Conservation (phyloP, 2,113 vertebrate species). For the Neogobius melanostomus region DNA sequence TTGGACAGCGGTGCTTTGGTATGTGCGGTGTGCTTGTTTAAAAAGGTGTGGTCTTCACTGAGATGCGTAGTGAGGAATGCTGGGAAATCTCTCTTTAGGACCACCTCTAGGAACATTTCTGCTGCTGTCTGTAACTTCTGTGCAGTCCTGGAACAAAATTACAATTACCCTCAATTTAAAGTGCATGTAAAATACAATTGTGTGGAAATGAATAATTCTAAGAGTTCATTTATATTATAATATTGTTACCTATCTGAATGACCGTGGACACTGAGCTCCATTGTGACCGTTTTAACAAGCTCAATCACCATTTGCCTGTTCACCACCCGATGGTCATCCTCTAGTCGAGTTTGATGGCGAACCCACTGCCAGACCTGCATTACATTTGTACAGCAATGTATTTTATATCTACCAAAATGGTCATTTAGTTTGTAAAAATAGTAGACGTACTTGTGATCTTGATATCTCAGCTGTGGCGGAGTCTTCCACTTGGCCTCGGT, state of each 20-base stretch:
- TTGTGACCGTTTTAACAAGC: conserved; percentile 45
- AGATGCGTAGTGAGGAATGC: conserved; percentile 78
- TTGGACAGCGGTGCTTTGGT: conserved; percentile 27
- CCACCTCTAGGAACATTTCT: conserved; percentile 72
- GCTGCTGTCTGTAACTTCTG: conserved; percentile 51
- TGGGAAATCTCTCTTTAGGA: conserved; percentile 73
- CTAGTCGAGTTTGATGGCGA: conserved; percentile 67
- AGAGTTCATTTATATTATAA: no score
- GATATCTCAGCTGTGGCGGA: conserved; percentile 82
- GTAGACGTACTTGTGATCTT: conserved; percentile 69
- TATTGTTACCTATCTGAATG: conserved; percentile 51
- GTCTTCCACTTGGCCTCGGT: conserved; percentile 77
- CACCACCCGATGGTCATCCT: conserved; percentile 69
- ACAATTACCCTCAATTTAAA: not conserved
- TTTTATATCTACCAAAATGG: not conserved
- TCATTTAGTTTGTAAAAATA: not conserved
- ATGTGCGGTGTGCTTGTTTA: conserved; percentile 47
- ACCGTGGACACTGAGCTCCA: conserved; percentile 50
- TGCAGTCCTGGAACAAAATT: conserved; percentile 50
- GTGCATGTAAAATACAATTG: no score
- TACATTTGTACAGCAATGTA: not conserved
- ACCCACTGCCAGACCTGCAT: conserved; percentile 80
- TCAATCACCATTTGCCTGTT: conserved; percentile 64
- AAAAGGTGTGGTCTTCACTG: conserved; percentile 73
- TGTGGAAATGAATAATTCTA: no score